Conservation (phyloP, 2,888 invertebrate genomes). For the Keiferia lycopersicella region DNA sequence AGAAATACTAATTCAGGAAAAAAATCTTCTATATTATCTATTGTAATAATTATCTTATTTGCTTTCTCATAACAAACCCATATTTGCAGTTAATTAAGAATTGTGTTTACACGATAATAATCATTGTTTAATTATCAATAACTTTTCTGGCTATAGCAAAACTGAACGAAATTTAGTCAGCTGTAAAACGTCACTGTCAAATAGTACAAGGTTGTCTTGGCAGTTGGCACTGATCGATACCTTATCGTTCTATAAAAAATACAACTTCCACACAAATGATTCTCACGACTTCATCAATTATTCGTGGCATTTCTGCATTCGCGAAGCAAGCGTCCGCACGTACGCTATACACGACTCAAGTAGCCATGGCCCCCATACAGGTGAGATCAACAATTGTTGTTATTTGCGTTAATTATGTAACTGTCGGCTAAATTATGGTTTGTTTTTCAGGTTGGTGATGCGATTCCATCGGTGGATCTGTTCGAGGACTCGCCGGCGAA, state of each 20-base stretch:
- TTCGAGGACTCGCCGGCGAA: slow-evolving; percentile 93
- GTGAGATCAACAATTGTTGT: slow-evolving; percentile 44
- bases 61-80: too few species aligned
- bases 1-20: too few species aligned
- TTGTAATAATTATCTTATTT: too few species aligned
- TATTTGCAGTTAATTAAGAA: too few species aligned
- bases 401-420: slow-evolving; percentile 55
- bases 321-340: slow-evolving; percentile 61
- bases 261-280: slow-evolving; percentile 64
- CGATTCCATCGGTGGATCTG: slow-evolving; percentile 88
- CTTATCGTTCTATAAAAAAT: slow-evolving; percentile 44
- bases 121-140: too few species aligned
- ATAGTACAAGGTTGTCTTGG: slow-evolving; percentile 15
- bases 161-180: slow-evolving; percentile 19
- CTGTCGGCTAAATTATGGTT: slow-evolving; percentile 41
- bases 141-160: too few species aligned
- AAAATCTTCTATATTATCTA: too few species aligned
- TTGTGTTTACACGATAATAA: too few species aligned
- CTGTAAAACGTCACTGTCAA: slow-evolving; percentile 25
- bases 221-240: slow-evolving; percentile 20
- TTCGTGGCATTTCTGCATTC: slow-evolving; percentile 66
- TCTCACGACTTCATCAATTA: slow-evolving; percentile 61
- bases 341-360: slow-evolving; percentile 60
- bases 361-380: slow-evolving; percentile 73
- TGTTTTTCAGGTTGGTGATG: slow-evolving; percentile 88